Evolutionary conservation across 2,888 invertebrate species (phyloP).

Genomic region (Sabellastarte sp.): DNA sequence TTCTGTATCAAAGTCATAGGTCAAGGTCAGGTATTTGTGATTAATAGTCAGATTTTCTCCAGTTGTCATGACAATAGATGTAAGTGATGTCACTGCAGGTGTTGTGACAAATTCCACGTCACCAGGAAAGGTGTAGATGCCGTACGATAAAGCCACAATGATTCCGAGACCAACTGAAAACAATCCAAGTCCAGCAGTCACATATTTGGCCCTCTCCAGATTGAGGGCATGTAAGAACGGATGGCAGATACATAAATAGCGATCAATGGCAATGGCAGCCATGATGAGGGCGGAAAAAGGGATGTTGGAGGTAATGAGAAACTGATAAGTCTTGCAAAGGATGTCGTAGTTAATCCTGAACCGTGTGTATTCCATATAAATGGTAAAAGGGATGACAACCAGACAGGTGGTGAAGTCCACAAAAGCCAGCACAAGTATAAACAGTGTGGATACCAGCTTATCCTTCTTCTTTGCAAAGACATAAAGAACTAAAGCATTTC

Average conservation of each 20-base stretch:
- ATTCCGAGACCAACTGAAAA: constrained; percentile 42
- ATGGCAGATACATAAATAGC: constrained; percentile 51
- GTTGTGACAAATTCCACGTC: neutral
- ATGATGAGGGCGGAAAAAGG: constrained; percentile 51
- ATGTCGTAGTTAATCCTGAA: constrained; percentile 37
- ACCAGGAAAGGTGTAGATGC: constrained; percentile 25
- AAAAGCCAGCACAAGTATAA: constrained; percentile 47
- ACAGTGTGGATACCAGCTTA: constrained; percentile 43
- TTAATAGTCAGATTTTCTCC: neutral
- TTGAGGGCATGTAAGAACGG: constrained; percentile 51
- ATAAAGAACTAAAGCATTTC: constrained; percentile 53
- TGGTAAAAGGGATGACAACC: constrained; percentile 44
- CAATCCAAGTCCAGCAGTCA: constrained; percentile 35
- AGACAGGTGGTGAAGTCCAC: constrained; percentile 48
- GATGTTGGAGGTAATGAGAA: constrained; percentile 46
- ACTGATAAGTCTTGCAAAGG: constrained; percentile 41
- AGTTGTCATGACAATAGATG: neutral
- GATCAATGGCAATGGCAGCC: constrained; percentile 36
- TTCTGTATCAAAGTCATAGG: too few relatives aligned
- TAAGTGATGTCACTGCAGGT: neutral
- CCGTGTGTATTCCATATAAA: constrained; percentile 41
- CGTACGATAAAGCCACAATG: constrained; percentile 38
- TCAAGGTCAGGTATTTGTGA: neutral
- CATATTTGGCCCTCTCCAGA: constrained; percentile 27
- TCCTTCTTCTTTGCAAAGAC: constrained; percentile 47